A percentile compares a stretch with the other conserved stretches of the same genome.
Evolutionary conservation across 2,888 invertebrate genomes (phyloP).

Genomic region (Xanthostigma xanthostigma): DNA sequence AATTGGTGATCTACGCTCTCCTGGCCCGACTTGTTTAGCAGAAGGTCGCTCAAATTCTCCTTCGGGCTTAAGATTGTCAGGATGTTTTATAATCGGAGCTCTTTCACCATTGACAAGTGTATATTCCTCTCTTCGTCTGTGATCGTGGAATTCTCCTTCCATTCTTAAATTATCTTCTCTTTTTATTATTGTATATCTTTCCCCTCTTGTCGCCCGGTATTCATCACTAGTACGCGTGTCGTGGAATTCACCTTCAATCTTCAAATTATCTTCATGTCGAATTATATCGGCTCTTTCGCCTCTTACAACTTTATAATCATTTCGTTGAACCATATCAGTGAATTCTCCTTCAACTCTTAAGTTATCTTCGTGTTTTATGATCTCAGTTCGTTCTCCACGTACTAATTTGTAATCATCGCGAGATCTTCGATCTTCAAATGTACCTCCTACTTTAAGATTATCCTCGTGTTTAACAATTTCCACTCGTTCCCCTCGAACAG

Average conservation of each 20-base stretch:
- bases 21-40: constrained; percentile 25
- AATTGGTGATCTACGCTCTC: constrained; percentile 36
- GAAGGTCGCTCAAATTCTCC: constrained; percentile 34
- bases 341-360: constrained; percentile 42
- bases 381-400: constrained; percentile 37
- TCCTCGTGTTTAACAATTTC: constrained; percentile 39
- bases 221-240: constrained; percentile 37
- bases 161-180: constrained; percentile 40
- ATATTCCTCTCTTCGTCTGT: constrained; percentile 10
- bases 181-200: constrained; percentile 39
- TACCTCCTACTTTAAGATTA: constrained; percentile 36
- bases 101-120: constrained; percentile 22
- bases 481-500: constrained; percentile 30
- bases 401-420: constrained; percentile 39
- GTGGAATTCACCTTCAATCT: constrained; percentile 48
- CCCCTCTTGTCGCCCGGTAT: constrained; percentile 38
- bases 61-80: constrained; percentile 35
- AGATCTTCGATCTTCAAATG: constrained; percentile 30
- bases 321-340: constrained; percentile 32
- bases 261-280: constrained; percentile 49
- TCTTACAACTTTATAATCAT: constrained; percentile 36
- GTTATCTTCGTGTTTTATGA: constrained; percentile 26
- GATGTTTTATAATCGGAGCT: constrained; percentile 25
- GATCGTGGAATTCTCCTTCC: constrained; percentile 33
- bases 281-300: constrained; percentile 46